Evolutionary conservation across 2,888 invertebrate species (phyloP).

Genomic region (Schrankia costaestrigalis): DNA sequence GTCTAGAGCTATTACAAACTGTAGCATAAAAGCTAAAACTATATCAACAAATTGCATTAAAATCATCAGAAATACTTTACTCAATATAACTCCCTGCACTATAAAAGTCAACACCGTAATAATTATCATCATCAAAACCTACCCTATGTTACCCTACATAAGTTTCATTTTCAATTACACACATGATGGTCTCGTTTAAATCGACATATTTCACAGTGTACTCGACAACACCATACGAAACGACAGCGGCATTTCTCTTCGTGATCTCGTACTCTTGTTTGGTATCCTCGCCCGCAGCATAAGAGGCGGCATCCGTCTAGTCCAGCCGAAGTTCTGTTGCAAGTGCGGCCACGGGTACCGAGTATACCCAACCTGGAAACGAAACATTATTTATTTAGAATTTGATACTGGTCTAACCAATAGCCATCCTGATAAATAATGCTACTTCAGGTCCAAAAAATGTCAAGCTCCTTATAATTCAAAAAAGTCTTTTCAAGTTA

Average conservation of each 20-base stretch:
- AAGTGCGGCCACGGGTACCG: slow-evolving; percentile 90
- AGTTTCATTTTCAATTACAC: slow-evolving; percentile 84
- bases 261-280: slow-evolving; percentile 89
- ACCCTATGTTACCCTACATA: no score
- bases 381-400: no score
- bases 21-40: no score
- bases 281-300: slow-evolving; percentile 94
- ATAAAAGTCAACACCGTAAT: slow-evolving; percentile 1
- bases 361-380: slow-evolving; percentile 87
- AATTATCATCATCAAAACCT: background rate
- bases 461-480: no score
- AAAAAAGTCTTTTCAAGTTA: no score
- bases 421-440: no score
- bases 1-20: no score
- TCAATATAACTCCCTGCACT: background rate
- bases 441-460: no score
- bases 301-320: slow-evolving; percentile 92
- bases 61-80: background rate
- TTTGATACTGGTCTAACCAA: no score
- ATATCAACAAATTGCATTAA: background rate
- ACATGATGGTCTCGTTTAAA: slow-evolving; percentile 90
- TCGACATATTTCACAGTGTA: slow-evolving; percentile 91
- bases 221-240: slow-evolving; percentile 95
- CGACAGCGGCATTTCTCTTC: slow-evolving; percentile 94
- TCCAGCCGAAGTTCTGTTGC: slow-evolving; percentile 91